Base-by-base conservation (phyloP, 1,140 invertebrate genomes). In the Acromyrmex heyeri region DNA sequence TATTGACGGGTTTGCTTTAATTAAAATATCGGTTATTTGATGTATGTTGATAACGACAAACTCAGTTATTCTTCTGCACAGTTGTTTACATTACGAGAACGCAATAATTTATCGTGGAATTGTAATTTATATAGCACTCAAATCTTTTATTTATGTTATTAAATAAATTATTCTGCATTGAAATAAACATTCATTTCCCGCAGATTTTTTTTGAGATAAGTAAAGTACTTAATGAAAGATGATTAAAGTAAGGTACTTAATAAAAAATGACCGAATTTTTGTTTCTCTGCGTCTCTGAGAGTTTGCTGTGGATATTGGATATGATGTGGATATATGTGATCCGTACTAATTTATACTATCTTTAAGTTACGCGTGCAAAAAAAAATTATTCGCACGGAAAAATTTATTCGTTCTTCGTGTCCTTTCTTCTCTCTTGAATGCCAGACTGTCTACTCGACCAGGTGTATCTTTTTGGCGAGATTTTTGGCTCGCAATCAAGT, bases 391-490 rank as follows among this genome's bases (percentile, higher is more conserved):
- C 10, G 44, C 8, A 14, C 50, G 27, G 53, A 48, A 65, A 55
- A 65, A 64, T 76, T 85, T 85, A 77, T 24, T 77, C 16, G 55
- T 16, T 48, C 38, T 34, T 4, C 24, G 12, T 4, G 14, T 30
- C 70, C 12, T 69, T 73, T 72, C 12, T 48, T 50, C 38, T 75
- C 59, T 44, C 57, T 55, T 55, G 53, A 10, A 86, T 38, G 48
- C 55, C 57, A 27, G 69, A 61, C 48, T 53, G 75, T 75, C 69
- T 53, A 62, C 55, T 38, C 38, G 89, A 64, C 89, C 92, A 93
- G 93, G 92, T 93, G 92, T 93, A 93, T 92, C 90, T 93, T 90
- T 93, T 93, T 92, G 88, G 89, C 86, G 88, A 92, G 91, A 93
- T 93, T 93, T 92, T 93, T 93, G 93, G 93, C 93, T 75, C 79